Base-by-base conservation (phyloP, 2,888 invertebrate genomes). In the Hanleya hanleyi region DNA sequence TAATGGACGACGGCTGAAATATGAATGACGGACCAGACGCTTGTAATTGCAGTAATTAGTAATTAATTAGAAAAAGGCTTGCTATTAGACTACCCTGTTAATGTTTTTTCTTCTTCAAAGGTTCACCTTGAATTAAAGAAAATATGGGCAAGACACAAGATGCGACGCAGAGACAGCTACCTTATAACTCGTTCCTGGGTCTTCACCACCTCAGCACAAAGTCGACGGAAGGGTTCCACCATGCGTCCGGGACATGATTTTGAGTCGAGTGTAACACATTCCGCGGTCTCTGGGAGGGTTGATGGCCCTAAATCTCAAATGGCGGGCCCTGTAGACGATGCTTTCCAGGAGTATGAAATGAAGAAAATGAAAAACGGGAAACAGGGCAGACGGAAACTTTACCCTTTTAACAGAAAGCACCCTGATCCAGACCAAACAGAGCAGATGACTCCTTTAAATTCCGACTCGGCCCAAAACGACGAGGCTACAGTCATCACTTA, bases 71-170 rank as follows among this genome's bases (percentile, higher is more conserved):
- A n/a, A 2, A 1, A 35, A 64, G 22, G 3, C 2, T n/a, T 26
- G 26, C 22, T 22, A 22, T 67, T 26, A 18, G 12, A 36, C 38
- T 66, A 7, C 7, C 12, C 41, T 1, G 9, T 49, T 2, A 2
- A 70, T 29, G 12, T 41, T 0, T 1, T 71, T 12, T 41, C 26
- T 26, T 12, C 32, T 57, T 9, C 2, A 15, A 73, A 79, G 79
- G 80, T 80, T 9, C 80, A 78, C 62, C 70, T 71, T 1, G 80
- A 78, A 38, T 69, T 80, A 29, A 76, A 76, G 37, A 69, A 77
- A 12, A 73, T 80, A 64, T 80, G 80, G 80, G 74, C 50, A 62
- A 67, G 77, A 18, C 67, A 74, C 29, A 74, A 73, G 38, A 78
- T 70, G 37, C n/a, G 76, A 22, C 67, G 76, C 6, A 51, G 77